Conservation (phyloP, 1,140 invertebrate genomes). For the Listronotus oregonensis region DNA sequence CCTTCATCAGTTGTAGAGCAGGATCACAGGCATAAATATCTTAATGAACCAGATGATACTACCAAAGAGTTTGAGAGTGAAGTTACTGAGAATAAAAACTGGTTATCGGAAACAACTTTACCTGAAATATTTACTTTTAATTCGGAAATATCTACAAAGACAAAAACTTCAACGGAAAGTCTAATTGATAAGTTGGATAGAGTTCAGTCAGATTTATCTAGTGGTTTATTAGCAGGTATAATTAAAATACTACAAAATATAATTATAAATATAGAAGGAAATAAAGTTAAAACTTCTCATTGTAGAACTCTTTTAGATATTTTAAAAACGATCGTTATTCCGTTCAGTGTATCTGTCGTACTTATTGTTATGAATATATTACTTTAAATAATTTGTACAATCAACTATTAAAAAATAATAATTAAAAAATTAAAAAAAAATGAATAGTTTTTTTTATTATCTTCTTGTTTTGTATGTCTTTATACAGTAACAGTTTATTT, state of each 20-base stretch:
- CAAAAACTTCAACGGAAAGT: conserved; percentile 72
- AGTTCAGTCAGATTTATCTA: conserved; percentile 80
- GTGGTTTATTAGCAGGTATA: conserved; percentile 70
- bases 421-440: too few relatives aligned
- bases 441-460: too few relatives aligned
- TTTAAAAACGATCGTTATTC: too few relatives aligned
- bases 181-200: conserved; percentile 83
- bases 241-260: not conserved
- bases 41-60: conserved; percentile 49
- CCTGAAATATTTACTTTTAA: conserved; percentile 38
- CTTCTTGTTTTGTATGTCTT: too few relatives aligned
- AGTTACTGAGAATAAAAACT: conserved; percentile 33
- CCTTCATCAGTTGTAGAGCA: conserved; percentile 75
- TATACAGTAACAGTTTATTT: too few relatives aligned
- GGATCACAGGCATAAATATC: conserved; percentile 61
- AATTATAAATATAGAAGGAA: too few relatives aligned
- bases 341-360: too few relatives aligned
- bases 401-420: too few relatives aligned
- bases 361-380: too few relatives aligned
- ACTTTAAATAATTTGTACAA: too few relatives aligned
- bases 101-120: not conserved
- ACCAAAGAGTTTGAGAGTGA: conserved; percentile 7
- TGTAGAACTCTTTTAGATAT: too few relatives aligned
- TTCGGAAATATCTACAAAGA: conserved; percentile 50
- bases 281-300: too few relatives aligned